phyloP scores from a whole-genome alignment of 2,888 invertebrate genomes.

The Candidula unifasciata region DNA sequence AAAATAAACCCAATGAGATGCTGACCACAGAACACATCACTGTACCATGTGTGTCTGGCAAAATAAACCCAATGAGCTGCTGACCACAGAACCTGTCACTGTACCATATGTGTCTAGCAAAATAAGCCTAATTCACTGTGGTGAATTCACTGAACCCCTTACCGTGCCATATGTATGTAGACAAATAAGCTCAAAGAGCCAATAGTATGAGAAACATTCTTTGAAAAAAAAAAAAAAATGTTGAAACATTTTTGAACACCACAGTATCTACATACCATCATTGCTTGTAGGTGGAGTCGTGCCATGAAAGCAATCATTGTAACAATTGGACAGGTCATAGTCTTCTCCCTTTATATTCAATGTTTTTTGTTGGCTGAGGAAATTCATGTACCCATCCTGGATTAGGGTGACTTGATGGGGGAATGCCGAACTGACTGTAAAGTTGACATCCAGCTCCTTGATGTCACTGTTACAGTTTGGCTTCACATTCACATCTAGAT shows the following conservation, averaged over 20 bases:
- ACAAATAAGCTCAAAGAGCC: too few relatives aligned
- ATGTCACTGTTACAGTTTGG: background rate
- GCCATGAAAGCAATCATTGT: background rate
- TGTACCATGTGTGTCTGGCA: too few relatives aligned
- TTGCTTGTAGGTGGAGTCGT: background rate
- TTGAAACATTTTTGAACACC: background rate
- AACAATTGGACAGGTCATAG: background rate
- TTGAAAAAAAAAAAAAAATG: background rate
- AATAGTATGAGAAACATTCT: background rate
- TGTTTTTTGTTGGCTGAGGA: background rate
- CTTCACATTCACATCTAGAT: background rate
- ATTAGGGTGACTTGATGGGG: background rate
- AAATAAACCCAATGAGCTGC: too few relatives aligned
- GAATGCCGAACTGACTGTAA: constrained; percentile 1
- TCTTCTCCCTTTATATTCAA: background rate
- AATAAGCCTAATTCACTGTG: too few relatives aligned
- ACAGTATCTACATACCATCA: background rate
- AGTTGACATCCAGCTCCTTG: background rate
- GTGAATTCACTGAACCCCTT: too few relatives aligned
- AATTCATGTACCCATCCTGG: background rate
- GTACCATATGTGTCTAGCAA: too few relatives aligned
- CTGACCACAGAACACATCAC: too few relatives aligned
- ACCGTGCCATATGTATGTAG: too few relatives aligned
- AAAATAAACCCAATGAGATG: too few relatives aligned
- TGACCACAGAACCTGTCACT: too few relatives aligned